Conservation (phyloP, 2,113 vertebrate genomes). For the Machaerirhynchus nigripectus region DNA sequence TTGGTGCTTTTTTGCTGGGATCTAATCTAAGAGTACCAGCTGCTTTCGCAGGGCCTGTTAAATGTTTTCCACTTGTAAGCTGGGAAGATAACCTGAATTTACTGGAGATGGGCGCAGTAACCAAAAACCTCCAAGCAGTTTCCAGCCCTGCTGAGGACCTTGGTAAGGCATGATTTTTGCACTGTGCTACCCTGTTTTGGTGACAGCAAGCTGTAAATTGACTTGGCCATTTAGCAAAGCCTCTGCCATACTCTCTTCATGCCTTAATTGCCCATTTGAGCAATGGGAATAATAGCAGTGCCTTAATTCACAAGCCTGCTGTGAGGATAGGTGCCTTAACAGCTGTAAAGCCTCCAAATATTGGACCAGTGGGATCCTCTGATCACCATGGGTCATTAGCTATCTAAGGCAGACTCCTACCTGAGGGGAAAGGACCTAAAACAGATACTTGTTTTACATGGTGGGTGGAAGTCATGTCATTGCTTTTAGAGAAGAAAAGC, state of each 20-base stretch:
- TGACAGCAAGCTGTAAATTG: neutral
- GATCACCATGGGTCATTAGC: neutral
- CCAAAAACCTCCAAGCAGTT: neutral
- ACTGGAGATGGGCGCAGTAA: neutral
- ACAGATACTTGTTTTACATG: neutral
- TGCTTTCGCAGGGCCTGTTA: neutral
- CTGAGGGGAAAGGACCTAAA: neutral
- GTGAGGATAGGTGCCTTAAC: neutral
- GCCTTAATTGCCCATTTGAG: slow-evolving; percentile 1
- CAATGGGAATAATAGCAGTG: neutral
- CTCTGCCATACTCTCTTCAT: neutral
- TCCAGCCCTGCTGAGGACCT: neutral
- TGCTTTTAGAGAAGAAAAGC: neutral
- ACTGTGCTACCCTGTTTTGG: neutral
- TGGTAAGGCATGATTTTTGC: neutral
- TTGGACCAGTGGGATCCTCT: neutral
- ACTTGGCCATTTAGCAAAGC: neutral
- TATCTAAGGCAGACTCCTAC: neutral
- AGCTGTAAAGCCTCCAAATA: neutral
- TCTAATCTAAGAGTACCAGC: neutral
- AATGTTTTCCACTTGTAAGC: neutral
- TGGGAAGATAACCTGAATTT: neutral
- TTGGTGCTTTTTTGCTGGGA: neutral
- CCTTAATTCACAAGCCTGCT: neutral
- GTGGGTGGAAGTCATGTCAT: neutral